Evolutionary conservation across 2,113 vertebrate species (phyloP).

Genomic region (Leptosomus discolor): DNA sequence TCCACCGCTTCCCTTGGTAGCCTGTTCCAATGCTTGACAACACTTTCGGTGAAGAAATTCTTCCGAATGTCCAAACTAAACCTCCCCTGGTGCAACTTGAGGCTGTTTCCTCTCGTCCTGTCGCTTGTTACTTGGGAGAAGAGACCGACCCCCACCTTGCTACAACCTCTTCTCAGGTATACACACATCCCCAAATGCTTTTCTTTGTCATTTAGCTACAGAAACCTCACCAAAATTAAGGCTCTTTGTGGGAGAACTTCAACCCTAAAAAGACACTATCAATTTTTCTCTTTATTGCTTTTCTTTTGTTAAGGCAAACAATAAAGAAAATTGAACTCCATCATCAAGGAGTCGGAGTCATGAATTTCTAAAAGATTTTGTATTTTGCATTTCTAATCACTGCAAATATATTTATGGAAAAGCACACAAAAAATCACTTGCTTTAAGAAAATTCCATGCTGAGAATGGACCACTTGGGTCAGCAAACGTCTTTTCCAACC

Average conservation of each 20-base stretch:
- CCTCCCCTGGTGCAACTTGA: not conserved
- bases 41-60: not conserved
- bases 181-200: not conserved
- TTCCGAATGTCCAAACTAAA: not conserved
- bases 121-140: not conserved
- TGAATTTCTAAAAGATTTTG: not conserved
- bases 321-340: not conserved
- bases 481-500: not conserved
- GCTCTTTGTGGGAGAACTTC: not conserved
- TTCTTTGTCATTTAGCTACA: not conserved
- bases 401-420: not conserved
- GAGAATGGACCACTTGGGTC: not conserved
- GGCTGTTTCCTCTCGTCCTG: not conserved
- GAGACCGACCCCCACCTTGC: fast-evolving
- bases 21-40: not conserved
- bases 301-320: not conserved
- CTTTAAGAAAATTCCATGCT: not conserved
- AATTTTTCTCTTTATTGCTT: not conserved
- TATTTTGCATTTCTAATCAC: not conserved
- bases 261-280: not conserved
- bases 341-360: not conserved
- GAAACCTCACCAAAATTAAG: not conserved
- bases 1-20: not conserved
- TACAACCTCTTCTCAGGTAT: not conserved
- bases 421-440: not conserved